A percentile compares a stretch with the other conserved stretches of the same genome.
Conservation (phyloP, 2,797 vertebrate species). For the Enteromius unitaeniatus region DNA sequence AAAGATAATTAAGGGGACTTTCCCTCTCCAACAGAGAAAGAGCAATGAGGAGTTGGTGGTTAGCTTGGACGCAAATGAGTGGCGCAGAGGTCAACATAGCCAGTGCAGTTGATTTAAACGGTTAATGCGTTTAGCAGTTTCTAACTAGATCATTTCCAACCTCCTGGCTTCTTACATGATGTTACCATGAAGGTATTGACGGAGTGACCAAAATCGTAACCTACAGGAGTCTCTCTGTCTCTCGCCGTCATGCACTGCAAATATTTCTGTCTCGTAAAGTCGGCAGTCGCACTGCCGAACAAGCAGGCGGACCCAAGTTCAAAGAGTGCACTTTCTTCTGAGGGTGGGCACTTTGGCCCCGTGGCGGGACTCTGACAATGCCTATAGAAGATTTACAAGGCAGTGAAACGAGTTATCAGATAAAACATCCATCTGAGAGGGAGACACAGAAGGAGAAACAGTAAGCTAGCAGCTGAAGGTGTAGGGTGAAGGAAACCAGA, state of each 20-base stretch:
- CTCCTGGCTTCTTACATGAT: constrained; percentile 64
- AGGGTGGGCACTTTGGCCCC: constrained; percentile 55
- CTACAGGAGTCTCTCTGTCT: constrained; percentile 70
- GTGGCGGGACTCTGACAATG: constrained; percentile 58
- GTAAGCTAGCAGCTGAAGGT: constrained; percentile 8
- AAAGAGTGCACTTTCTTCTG: constrained; percentile 62
- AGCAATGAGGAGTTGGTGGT: constrained; percentile 74
- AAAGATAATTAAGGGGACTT: constrained; percentile 64
- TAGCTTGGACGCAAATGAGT: constrained; percentile 75
- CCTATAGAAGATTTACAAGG: constrained; percentile 65
- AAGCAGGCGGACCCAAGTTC: constrained; percentile 55
- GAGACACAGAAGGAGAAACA: constrained; percentile 31
- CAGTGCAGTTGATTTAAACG: constrained; percentile 69
- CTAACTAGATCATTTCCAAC: constrained; percentile 64
- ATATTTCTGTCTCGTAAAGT: constrained; percentile 64
- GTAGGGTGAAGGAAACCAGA: constrained; percentile 26
- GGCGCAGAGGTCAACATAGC: constrained; percentile 72
- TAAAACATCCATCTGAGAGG: constrained; percentile 44
- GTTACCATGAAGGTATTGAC: constrained; percentile 69
- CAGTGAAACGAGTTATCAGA: constrained; percentile 60
- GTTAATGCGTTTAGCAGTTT: constrained; percentile 80
- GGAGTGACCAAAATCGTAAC: constrained; percentile 69
- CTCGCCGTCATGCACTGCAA: constrained; percentile 49
- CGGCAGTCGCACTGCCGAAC: constrained; percentile 48
- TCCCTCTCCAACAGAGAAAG: constrained; percentile 67